These are phyloP conservation scores for Lycocerus yunnanus DNA, from an alignment of 2,888 invertebrate genomes.

Conservation along the genomic window DNA sequence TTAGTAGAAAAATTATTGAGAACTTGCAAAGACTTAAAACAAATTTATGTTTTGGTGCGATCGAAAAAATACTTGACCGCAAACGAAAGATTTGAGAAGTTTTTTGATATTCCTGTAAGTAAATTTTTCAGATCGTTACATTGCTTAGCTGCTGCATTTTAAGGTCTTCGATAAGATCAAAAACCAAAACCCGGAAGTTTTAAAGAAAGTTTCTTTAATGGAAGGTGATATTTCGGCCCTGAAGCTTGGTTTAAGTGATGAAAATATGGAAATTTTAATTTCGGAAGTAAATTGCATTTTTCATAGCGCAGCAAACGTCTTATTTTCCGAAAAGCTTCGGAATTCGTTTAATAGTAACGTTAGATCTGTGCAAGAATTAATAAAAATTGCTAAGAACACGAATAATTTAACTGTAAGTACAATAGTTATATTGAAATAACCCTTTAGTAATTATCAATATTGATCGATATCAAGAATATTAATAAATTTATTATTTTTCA, in stretches of 20 bases:
- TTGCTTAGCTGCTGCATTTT: constrained; percentile 7
- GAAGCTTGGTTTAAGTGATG: constrained; percentile 56
- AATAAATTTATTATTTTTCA: constrained; percentile 50
- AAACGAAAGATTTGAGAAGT: constrained; percentile 55
- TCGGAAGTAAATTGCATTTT: constrained; percentile 56
- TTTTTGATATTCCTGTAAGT: constrained; percentile 45
- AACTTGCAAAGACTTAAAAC: constrained; percentile 46
- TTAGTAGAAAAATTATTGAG: constrained; percentile 50
- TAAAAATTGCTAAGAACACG: constrained; percentile 57
- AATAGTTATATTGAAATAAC: too few relatives aligned
- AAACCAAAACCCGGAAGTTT: constrained; percentile 53
- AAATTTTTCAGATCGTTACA: background rate
- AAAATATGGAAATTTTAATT: constrained; percentile 55
- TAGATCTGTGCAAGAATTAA: constrained; percentile 56
- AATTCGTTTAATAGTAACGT: constrained; percentile 59
- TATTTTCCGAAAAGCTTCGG: constrained; percentile 59
- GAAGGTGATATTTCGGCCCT: constrained; percentile 57
- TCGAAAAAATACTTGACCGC: constrained; percentile 47
- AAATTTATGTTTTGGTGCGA: constrained; percentile 46
- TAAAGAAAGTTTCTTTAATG: constrained; percentile 59
- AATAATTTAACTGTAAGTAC: constrained; percentile 61
- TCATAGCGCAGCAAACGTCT: constrained; percentile 61
- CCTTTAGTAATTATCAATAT: too few relatives aligned
- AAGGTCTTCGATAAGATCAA: constrained; percentile 59
- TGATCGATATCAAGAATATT: too few relatives aligned